Evolutionary conservation across 1,140 invertebrate species (phyloP), one percentile per base, ranked within the genome.

Genomic region (Lepidurus couesii): DNA sequence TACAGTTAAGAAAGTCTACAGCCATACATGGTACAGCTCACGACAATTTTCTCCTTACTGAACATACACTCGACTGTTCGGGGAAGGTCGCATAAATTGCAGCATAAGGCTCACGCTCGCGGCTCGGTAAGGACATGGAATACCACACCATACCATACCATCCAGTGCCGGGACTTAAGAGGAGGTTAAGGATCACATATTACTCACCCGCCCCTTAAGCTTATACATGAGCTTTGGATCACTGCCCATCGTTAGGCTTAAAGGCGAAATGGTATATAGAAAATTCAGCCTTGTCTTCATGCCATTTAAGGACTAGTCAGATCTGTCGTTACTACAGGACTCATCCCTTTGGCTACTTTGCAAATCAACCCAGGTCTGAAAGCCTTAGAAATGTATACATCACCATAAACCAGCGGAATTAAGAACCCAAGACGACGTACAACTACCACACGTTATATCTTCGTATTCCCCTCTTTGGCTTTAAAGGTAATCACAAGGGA

Each of bases 181-280:
- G 34, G 34, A 34, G 53, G 53, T 65, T 65, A 65, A 65, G 53
- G 53, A 65, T 65, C 53, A 16, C 53, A 65, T 65, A 65, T 65
- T 65, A 65, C 53, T 65, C 53, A 65, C 21, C 53, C 53, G 53
- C 8, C 8, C 53, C 53, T 65, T 21, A 34, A 34, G 34, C 53
- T 11, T 65, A 21, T 65, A 65, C 53, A 7, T 11, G 16, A 16
- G 16, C 7, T 21, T 65, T 65, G 53, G 53, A 65, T 13, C 21
- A 65, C 53, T 65, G 53, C 53, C 53, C 53, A 65, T 65, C 53
- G 53, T 65, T 65, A 65, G 53, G 53, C 53, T 65, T 7, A 65
- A 65, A 21, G 53, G 21, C 53, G 7, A 13, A n/a, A 13, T n/a
- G 53, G 21, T n/a, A 1, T n/a, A 7, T 65, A 16, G 16, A 65